A percentile compares a stretch with the other conserved stretches of the same genome.
Conservation (phyloP, 2,113 vertebrate genomes). For the Pedetes capensis region DNA sequence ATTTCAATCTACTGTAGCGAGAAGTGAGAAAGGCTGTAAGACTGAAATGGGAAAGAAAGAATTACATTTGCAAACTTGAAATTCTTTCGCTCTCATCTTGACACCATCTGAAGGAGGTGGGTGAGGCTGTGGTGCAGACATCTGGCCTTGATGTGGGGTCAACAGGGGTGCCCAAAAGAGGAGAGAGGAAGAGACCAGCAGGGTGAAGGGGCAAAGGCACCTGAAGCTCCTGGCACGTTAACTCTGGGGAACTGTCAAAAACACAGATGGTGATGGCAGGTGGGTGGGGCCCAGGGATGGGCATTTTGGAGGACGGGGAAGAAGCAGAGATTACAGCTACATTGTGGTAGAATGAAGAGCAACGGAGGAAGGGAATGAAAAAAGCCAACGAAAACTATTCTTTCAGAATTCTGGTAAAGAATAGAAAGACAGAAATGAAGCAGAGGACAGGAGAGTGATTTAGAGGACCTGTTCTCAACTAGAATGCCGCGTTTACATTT, state of each 20-base stretch:
- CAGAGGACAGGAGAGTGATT: too few relatives aligned
- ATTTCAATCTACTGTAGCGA: not conserved
- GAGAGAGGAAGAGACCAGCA: too few relatives aligned
- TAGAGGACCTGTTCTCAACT: not conserved
- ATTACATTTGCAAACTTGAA: not conserved
- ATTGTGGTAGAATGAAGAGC: not conserved
- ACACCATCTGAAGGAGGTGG: not conserved
- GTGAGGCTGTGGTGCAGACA: too few relatives aligned
- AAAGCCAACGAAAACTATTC: not conserved
- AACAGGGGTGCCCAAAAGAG: fast-evolving
- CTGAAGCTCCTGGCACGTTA: fast-evolving
- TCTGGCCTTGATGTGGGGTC: fast-evolving
- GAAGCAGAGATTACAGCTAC: not conserved
- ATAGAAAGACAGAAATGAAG: not conserved
- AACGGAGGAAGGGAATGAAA: not conserved
- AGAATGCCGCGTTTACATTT: not conserved
- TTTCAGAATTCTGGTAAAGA: not conserved
- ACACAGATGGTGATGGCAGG: too few relatives aligned
- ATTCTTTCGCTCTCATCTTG: not conserved
- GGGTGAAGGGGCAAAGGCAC: not conserved
- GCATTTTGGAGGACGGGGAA: not conserved
- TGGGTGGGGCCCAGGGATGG: too few relatives aligned
- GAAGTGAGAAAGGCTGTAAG: not conserved
- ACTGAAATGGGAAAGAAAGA: not conserved
- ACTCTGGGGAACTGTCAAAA: too few relatives aligned